Evolutionary conservation across 2,113 vertebrate species (phyloP).

Genomic region (Poicephalus gulielmi): DNA sequence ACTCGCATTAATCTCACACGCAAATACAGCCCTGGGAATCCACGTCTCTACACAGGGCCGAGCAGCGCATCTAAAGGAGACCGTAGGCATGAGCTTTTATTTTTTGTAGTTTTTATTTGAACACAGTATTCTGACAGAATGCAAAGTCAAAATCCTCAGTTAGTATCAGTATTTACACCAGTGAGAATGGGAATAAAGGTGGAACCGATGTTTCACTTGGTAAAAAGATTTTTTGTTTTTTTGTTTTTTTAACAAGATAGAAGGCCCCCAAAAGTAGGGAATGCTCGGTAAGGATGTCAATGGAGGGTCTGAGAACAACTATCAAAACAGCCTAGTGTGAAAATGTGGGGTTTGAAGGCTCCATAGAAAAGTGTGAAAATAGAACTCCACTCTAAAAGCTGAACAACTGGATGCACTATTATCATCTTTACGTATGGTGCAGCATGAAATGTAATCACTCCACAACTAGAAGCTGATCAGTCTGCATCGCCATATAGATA

Average conservation of each 20-base stretch:
- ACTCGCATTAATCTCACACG: rapidly evolving
- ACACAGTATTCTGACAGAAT: constrained; percentile 94
- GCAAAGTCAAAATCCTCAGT: constrained; percentile 90
- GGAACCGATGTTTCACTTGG: constrained; percentile 84
- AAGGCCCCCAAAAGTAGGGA: constrained; percentile 82
- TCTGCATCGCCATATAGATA: constrained; percentile 53
- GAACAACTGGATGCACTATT: constrained; percentile 49
- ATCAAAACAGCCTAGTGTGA: constrained; percentile 73
- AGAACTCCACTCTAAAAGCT: constrained; percentile 55
- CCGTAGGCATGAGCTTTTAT: neutral
- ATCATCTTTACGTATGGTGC: constrained; percentile 19
- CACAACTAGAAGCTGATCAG: constrained; percentile 35
- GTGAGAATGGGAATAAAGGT: constrained; percentile 87
- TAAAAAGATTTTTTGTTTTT: constrained; percentile 83
- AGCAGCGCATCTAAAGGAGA: constrained; percentile 22
- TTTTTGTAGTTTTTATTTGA: constrained; percentile 88
- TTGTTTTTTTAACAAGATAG: constrained; percentile 82
- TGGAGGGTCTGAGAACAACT: constrained; percentile 73
- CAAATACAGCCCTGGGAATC: neutral
- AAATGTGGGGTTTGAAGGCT: constrained; percentile 70
- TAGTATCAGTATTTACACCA: constrained; percentile 95
- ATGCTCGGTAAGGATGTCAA: constrained; percentile 80
- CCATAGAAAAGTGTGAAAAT: constrained; percentile 69
- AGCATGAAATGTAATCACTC: constrained; percentile 38
- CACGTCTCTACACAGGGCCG: rapidly evolving